Evolutionary conservation across 30 jellyfish, hydroid and myxozoan species (phyloP).

Genomic region (Aurelia coerulea): DNA sequence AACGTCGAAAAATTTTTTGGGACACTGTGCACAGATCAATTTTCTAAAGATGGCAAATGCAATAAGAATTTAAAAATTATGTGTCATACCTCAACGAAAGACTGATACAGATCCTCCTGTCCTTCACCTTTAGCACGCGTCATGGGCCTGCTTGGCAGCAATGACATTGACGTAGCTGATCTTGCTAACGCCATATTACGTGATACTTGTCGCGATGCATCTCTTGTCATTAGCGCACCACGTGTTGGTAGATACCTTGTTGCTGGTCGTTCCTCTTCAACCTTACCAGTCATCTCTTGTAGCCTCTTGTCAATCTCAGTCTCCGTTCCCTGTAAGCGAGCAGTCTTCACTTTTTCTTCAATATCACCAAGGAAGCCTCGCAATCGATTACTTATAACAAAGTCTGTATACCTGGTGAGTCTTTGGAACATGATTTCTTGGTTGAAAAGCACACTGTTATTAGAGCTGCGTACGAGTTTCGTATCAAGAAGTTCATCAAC

Average conservation of each 20-base stretch:
- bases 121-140: conserved; percentile 59
- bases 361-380: conserved; percentile 81
- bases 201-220: conserved; percentile 70
- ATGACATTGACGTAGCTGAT: conserved; percentile 74
- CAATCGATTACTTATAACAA: conserved; percentile 81
- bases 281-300: conserved; percentile 59
- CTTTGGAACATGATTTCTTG: conserved; percentile 79
- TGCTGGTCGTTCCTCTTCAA: conserved; percentile 62
- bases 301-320: conserved; percentile 87
- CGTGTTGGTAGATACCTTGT: conserved; percentile 76
- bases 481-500: conserved; percentile 85
- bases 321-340: conserved; percentile 88
- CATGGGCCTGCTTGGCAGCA: conserved; percentile 68
- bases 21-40: too few relatives aligned
- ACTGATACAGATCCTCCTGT: conserved; percentile 83
- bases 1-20: too few relatives aligned
- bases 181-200: conserved; percentile 94
- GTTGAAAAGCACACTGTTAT: conserved; percentile 62
- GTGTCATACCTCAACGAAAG: conserved; percentile 64
- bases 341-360: conserved; percentile 71
- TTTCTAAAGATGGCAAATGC: too few relatives aligned
- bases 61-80: too few relatives aligned
- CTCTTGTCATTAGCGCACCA: conserved; percentile 61
- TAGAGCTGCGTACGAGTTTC: conserved; percentile 71
- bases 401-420: conserved; percentile 90